Evolutionary conservation across 2,113 vertebrate species (phyloP).

Genomic region (Entomyzon cyanotis): DNA sequence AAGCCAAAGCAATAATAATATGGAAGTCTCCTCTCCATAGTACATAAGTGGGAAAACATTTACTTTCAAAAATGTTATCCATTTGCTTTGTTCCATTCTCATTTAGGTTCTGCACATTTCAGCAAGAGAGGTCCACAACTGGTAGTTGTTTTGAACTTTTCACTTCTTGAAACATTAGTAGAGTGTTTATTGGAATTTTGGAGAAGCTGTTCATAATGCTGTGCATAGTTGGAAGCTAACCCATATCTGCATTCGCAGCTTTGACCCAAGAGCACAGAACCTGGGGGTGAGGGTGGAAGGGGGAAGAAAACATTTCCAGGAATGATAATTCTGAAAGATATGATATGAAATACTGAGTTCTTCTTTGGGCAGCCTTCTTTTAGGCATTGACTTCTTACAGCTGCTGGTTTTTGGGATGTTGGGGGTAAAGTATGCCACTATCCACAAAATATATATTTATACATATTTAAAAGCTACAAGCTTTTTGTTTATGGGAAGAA

Average conservation of each 20-base stretch:
- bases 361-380: neutral
- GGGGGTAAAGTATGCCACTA: neutral
- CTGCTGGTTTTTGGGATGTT: neutral
- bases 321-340: neutral
- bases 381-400: neutral
- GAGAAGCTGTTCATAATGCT: neutral
- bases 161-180: neutral
- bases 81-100: neutral
- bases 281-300: neutral
- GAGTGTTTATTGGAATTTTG: neutral
- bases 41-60: neutral
- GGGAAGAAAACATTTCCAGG: neutral
- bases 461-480: neutral
- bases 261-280: neutral
- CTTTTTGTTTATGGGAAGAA: conserved; percentile 1
- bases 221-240: neutral
- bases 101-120: neutral
- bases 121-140: neutral
- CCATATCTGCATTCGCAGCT: neutral
- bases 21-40: neutral
- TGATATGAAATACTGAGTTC: neutral
- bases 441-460: neutral
- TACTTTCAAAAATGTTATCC: neutral
- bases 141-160: neutral
- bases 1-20: neutral